Conservation (phyloP, 2,797 vertebrate genomes). For the Otolemur crassicaudatus region DNA sequence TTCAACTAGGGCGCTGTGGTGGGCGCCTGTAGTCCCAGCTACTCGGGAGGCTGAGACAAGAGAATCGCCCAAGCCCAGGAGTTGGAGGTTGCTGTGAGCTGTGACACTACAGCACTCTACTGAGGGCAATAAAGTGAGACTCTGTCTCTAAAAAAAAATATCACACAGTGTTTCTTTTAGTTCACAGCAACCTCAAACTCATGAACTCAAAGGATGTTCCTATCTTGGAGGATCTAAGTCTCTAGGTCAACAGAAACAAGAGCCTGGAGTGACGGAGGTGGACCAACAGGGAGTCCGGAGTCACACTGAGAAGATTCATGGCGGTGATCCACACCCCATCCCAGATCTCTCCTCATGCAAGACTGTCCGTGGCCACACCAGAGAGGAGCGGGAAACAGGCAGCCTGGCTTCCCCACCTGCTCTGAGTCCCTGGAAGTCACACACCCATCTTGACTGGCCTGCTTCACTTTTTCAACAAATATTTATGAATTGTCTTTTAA, state of each 20-base stretch:
- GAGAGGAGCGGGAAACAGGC: not conserved
- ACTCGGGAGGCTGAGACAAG: too few species aligned
- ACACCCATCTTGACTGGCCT: not conserved
- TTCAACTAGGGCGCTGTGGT: too few species aligned
- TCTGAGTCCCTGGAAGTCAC: not conserved
- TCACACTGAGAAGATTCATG: not conserved
- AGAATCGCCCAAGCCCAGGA: too few species aligned
- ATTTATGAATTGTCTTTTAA: not conserved
- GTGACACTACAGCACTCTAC: too few species aligned
- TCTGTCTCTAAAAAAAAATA: not conserved
- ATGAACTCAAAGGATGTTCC: too few species aligned
- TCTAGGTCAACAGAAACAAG: not conserved
- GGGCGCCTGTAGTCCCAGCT: too few species aligned
- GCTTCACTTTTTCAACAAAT: not conserved
- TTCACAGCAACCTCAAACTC: too few species aligned
- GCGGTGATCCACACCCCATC: not conserved
- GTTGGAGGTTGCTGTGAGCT: too few species aligned
- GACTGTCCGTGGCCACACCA: not conserved
- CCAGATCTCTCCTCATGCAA: not conserved
- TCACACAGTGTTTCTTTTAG: not conserved
- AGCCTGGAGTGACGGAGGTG: not conserved
- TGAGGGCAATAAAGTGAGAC: too few species aligned
- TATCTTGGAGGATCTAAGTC: too few species aligned
- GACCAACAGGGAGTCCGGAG: not conserved
- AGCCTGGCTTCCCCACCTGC: not conserved